Evolutionary conservation across 2,113 vertebrate genomes (phyloP), one percentile per base, ranked within the genome.

Genomic region (Aplodontia rufa): DNA sequence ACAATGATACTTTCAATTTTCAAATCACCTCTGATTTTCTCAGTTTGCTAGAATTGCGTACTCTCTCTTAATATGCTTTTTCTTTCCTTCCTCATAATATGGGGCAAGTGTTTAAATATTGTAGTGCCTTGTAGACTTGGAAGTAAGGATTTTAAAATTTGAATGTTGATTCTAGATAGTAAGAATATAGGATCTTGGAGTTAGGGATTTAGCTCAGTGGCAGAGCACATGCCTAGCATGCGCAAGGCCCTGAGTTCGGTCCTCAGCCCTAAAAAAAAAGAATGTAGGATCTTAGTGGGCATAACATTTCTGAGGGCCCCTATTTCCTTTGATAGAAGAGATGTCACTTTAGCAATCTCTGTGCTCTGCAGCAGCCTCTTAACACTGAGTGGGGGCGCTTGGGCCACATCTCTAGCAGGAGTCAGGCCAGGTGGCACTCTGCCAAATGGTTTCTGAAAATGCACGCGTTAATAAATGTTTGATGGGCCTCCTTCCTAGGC

Each of bases 401-500:
- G 68, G 49, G 26, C 78, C 64, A 0, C 0, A 37, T 74, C 86
- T 94, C 80, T 93, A 32, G 71, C 93, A 32, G 71, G 69, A 90
- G 16, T 94, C 87, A 78, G 40, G 95, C 82, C 93, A 92, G 45
- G 13, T 49, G 11, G 71, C 49, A 91, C 69, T 82, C 82, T 87
- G 72, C 94, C 95, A 90, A 95, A 53, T 5, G 5, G 45, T 80
- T 91, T 95, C 93, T 81, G 94, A 93, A 96, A 85, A 91, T 62
- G 40, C 42, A 30, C 64, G 64, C 24, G 16, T 69, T 76, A 49
- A 79, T 97, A 83, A 97, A 89, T 90, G 47, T 95, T 95, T 83
- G 89, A 88, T 86, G 93, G n/a, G 3, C 7, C 60, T 49, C 53
- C 58, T 32, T 93, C 62, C 17, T 2, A 1, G 47, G 75, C 95